Evolutionary conservation across 1,140 invertebrate genomes (phyloP).

Genomic region (Cylas formicarius): DNA sequence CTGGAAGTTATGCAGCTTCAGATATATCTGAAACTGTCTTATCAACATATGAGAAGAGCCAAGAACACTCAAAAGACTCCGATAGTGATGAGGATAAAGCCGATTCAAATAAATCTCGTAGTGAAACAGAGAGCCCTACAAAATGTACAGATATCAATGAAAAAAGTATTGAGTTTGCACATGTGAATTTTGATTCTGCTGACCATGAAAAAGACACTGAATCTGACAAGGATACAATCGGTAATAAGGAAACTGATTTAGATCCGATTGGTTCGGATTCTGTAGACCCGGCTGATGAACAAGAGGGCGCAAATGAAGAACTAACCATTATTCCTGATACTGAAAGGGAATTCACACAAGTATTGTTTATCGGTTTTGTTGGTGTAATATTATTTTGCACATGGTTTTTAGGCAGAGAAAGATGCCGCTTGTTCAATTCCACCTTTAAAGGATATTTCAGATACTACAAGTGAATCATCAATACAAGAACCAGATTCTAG

Average conservation of each 20-base stretch:
- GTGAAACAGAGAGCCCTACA: slow-evolving; percentile 7
- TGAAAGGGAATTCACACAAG: slow-evolving; percentile 54
- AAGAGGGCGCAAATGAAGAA: slow-evolving; percentile 49
- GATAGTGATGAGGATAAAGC: slow-evolving; percentile 11
- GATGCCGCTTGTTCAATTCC: slow-evolving; percentile 43
- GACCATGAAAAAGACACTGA: slow-evolving; percentile 11
- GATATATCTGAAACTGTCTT: too few relatives aligned
- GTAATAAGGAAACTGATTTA: slow-evolving; percentile 1
- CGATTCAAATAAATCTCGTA: slow-evolving; percentile 7
- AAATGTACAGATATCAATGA: slow-evolving; percentile 1
- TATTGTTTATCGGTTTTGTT: slow-evolving; percentile 21
- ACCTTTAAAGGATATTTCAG: slow-evolving; percentile 29
- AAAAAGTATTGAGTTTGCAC: slow-evolving; percentile 5
- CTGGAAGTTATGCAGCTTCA: slow-evolving; percentile 7
- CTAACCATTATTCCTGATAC: slow-evolving; percentile 52
- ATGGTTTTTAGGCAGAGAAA: slow-evolving; percentile 43
- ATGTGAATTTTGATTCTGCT: slow-evolving; percentile 17
- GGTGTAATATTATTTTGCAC: background rate
- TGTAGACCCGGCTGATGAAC: slow-evolving; percentile 22
- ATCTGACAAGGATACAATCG: slow-evolving; percentile 2
- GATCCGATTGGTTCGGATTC: slow-evolving; percentile 30
- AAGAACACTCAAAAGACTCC: background rate
- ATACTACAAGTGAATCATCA: slow-evolving; percentile 9
- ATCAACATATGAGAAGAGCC: too few relatives aligned
- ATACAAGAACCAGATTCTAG: slow-evolving; percentile 1